Evolutionary conservation across 2,113 vertebrate genomes (phyloP), one percentile per base, ranked within the genome.

Genomic region (Thalassoma bifasciatum): DNA sequence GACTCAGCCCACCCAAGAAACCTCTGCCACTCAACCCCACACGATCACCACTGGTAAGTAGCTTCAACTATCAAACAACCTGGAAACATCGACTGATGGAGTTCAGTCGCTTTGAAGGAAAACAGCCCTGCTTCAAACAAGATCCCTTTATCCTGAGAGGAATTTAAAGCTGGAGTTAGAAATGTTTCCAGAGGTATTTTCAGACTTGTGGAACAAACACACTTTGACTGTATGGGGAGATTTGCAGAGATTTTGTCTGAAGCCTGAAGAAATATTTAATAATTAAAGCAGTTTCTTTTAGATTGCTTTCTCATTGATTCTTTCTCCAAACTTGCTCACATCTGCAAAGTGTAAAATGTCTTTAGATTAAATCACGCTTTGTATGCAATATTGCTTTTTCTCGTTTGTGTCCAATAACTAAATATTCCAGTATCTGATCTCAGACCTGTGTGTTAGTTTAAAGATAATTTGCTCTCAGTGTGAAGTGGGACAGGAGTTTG

Each of bases 1-100:
- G 95, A 72, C 91, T 95, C 12, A 95, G 90, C 0, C 93, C 96
- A 0, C 96, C 96, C 0, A 95, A 89, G 93, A 97, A 95, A 30
- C 96, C 96, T 7, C 94, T 96, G 22, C 96, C 96, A 14, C 93
- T 93, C 71, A 95, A 94, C 75, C 96, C 96, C 0, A 72, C 92
- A 21, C 88, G 94, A 57, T 91, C 86, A 17, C 93, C 94, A 0
- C 71, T 92, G 95, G 95, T 96, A 87, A 95, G 91, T 0, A 2
- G 22, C 13, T 44, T 44, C 16, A 30, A 30, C 3, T 30, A 30
- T 30, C 3, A 30, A 30, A 30, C 30, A 30, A 30, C n/a, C n/a
- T n/a, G n/a, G n/a, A n/a, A n/a, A n/a, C n/a, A n/a, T n/a, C n/a
- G n/a, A n/a, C n/a, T n/a, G n/a, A n/a, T n/a, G n/a, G n/a, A n/a